These are phyloP conservation scores for Nineta flava DNA, from an alignment of 2,888 invertebrate genomes.

Conservation along the genomic window DNA sequence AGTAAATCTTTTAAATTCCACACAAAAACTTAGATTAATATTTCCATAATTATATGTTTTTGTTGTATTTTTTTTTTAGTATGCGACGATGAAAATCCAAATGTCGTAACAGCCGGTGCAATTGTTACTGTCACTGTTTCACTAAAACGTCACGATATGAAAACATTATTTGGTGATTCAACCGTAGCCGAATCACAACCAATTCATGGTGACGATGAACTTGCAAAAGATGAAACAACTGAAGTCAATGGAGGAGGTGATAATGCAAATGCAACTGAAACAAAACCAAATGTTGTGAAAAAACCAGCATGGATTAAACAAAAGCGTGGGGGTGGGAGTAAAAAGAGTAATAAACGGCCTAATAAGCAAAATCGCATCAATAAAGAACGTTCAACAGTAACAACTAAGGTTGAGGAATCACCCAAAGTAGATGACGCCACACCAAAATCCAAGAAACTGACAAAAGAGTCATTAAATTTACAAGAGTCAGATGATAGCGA, in stretches of 20 bases:
- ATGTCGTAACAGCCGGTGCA: conserved; percentile 91
- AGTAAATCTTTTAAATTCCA: too few relatives aligned
- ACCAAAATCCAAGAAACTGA: conserved; percentile 1
- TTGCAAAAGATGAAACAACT: conserved; percentile 37
- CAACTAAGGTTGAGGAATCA: conserved; percentile 20
- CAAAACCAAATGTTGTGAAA: conserved; percentile 37
- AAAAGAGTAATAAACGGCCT: conserved; percentile 43
- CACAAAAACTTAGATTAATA: too few relatives aligned
- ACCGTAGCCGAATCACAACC: conserved; percentile 46
- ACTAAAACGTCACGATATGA: conserved; percentile 69
- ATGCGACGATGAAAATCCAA: conserved; percentile 93
- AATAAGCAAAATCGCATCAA: conserved; percentile 17
- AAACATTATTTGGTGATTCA: conserved; percentile 64
- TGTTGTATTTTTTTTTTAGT: conserved; percentile 50
- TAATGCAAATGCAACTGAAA: conserved; percentile 17
- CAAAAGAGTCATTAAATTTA: not conserved
- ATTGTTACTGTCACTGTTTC: conserved; percentile 94
- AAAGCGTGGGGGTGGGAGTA: conserved; percentile 37
- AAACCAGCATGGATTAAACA: conserved; percentile 73
- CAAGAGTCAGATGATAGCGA: conserved; percentile 35
- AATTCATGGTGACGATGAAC: conserved; percentile 28
- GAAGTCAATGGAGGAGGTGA: conserved; percentile 13
- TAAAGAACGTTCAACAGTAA: conserved; percentile 16
- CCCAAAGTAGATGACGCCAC: conserved; percentile 14
- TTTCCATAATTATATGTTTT: too few relatives aligned